phyloP scores from a whole-genome alignment of 2,888 invertebrate species.

The Endotricha flammealis region DNA sequence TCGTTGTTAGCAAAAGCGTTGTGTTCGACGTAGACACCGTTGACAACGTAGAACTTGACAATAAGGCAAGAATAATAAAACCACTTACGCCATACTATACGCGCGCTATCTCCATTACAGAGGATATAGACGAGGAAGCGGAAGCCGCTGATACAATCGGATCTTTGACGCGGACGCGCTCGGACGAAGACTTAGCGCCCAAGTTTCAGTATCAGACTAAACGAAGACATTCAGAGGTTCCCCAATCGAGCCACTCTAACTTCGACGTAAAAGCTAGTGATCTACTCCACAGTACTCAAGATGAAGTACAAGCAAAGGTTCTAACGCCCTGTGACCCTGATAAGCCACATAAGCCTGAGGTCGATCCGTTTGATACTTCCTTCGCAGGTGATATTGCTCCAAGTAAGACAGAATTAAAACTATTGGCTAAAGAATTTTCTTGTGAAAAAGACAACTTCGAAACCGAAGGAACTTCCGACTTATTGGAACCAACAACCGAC shows the following conservation, averaged over 20 bases:
- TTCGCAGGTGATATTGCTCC: slow-evolving; percentile 87
- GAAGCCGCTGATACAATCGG: slow-evolving; percentile 85
- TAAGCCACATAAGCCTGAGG: slow-evolving; percentile 64
- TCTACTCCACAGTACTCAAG: slow-evolving; percentile 50
- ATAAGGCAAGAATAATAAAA: slow-evolving; percentile 81
- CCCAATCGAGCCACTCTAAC: slow-evolving; percentile 38
- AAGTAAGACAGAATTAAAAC: slow-evolving; percentile 87
- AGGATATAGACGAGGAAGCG: slow-evolving; percentile 67
- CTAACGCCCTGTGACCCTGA: slow-evolving; percentile 77
- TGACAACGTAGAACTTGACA: slow-evolving; percentile 67
- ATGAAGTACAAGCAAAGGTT: slow-evolving; percentile 77
- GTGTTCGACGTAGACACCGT: slow-evolving; percentile 71
- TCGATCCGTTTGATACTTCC: slow-evolving; percentile 93
- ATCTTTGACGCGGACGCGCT: slow-evolving; percentile 75
- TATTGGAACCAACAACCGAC: slow-evolving; percentile 71
- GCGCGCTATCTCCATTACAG: slow-evolving; percentile 78
- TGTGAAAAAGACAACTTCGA: slow-evolving; percentile 54
- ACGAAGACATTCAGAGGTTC: slow-evolving; percentile 74
- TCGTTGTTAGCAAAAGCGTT: slow-evolving; percentile 71
- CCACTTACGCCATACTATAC: slow-evolving; percentile 91
- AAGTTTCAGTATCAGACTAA: slow-evolving; percentile 57
- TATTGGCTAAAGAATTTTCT: slow-evolving; percentile 86
- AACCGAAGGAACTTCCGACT: slow-evolving; percentile 55
- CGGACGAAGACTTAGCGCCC: slow-evolving; percentile 81
- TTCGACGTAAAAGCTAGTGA: slow-evolving; percentile 46